phyloP scores from a whole-genome alignment of 2,797 vertebrate genomes.

The Oceanodroma leucorhoa region DNA sequence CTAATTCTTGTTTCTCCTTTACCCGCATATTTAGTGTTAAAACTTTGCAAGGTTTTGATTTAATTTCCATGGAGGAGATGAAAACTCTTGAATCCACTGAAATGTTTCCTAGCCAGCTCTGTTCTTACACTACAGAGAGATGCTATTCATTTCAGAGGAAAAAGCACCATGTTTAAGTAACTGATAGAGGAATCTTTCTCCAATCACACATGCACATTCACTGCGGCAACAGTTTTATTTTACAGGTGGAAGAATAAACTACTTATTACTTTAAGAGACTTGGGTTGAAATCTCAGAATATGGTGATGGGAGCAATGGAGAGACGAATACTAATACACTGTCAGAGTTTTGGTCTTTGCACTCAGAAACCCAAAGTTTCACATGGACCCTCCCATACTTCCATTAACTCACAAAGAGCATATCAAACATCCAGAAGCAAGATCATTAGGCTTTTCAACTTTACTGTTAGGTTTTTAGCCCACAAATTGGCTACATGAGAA shows the following conservation, averaged over 20 bases:
- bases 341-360: not conserved
- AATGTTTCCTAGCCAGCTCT: not conserved
- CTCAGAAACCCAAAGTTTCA: not conserved
- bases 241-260: not conserved
- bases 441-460: not conserved
- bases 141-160: not conserved
- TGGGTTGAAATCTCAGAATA: not conserved
- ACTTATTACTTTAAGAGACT: accelerated
- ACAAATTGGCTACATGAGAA: accelerated
- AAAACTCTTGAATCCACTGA: not conserved
- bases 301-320: accelerated
- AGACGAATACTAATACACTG: accelerated
- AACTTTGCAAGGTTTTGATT: not conserved
- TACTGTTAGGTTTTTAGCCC: not conserved
- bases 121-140: not conserved
- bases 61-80: not conserved
- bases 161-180: accelerated
- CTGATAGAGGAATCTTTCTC: accelerated
- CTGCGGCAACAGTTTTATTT: accelerated
- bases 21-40: not conserved
- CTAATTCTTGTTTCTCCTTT: not conserved
- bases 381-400: not conserved
- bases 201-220: accelerated
- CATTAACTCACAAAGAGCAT: accelerated
- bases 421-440: not conserved